A percentile compares a stretch with the other conserved stretches of the same genome.
Evolutionary conservation across 1,140 invertebrate genomes (phyloP).

Genomic region (Drosophila rufa): DNA sequence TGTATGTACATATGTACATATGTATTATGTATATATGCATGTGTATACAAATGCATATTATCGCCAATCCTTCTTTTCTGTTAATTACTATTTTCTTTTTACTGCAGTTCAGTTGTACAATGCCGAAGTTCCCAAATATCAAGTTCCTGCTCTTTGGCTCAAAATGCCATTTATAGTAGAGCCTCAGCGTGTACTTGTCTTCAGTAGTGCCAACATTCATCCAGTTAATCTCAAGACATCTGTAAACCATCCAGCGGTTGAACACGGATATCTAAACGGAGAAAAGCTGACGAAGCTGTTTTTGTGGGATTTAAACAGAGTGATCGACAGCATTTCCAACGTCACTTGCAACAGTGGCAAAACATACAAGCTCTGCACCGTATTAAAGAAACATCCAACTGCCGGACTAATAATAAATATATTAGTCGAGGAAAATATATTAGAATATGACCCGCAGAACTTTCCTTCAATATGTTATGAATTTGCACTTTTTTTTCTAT

Average conservation of each 20-base stretch:
- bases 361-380: neutral
- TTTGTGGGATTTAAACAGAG: neutral
- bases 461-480: neutral
- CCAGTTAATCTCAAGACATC: conserved; percentile 6
- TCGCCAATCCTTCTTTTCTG: too few species aligned
- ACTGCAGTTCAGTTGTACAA: too few species aligned
- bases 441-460: neutral
- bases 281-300: neutral
- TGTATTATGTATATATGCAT: too few species aligned
- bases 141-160: too few species aligned
- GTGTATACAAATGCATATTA: too few species aligned
- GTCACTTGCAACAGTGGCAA: conserved; percentile 5
- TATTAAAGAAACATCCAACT: neutral
- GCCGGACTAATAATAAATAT: neutral
- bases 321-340: neutral
- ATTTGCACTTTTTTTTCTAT: neutral
- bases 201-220: too few species aligned
- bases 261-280: too few species aligned
- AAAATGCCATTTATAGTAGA: too few species aligned
- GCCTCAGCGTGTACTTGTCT: too few species aligned
- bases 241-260: conserved; percentile 1
- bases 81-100: too few species aligned
- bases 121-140: too few species aligned
- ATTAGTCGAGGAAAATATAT: neutral
- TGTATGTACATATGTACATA: too few species aligned